Base-by-base conservation (phyloP, 2,888 invertebrate species). In the Andrena bucephala region DNA sequence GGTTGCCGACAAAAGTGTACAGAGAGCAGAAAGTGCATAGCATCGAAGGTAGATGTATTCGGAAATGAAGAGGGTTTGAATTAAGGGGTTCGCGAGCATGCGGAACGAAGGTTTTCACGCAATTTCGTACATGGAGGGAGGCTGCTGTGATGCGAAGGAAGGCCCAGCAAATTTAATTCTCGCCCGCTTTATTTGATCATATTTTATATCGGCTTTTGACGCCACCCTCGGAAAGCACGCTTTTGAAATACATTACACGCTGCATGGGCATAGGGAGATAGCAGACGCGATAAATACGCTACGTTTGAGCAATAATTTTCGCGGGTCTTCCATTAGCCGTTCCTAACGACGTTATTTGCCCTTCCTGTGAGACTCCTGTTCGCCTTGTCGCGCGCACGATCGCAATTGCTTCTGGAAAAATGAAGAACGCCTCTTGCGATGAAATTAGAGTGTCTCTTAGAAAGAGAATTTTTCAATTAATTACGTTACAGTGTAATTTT, bases 221-320 rank as follows among this genome's bases (percentile, higher is more conserved):
- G 93, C 92, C 90, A 90, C 92, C 92, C 92, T 92, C 90, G 90
- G 87, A 92, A 92, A 92, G 92, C 90, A 92, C 87, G 93, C 93
- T 93, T 93, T 93, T 93, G 93, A 93, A 93, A 93, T 93, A 93
- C 92, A 93, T 93, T 93, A 93, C 92, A 90, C 92, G 92, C 90
- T 87, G 87, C 85, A 77, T 66, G 57, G 86, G 74, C 69, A 48
- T 68, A 57, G 52, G 65, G 81, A 84, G 76, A 83, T 72, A 73
- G 84, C 73, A 82, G 77, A 80, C 79, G 80, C 81, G 87, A 88
- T 88, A 88, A 88, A 88, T 88, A 88, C 87, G 83, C 76, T 84
- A 84, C 89, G 88, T 87, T 85, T 83, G 84, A 83, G 85, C 87
- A 89, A 89, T 88, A 84, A 89, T 88, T 88, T 87, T 87, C 88